Percentiles rank a stretch among this genome's conserved stretches.
Evolutionary conservation across 2,113 vertebrate genomes (phyloP).

Genomic region (Ascaphus truei): DNA sequence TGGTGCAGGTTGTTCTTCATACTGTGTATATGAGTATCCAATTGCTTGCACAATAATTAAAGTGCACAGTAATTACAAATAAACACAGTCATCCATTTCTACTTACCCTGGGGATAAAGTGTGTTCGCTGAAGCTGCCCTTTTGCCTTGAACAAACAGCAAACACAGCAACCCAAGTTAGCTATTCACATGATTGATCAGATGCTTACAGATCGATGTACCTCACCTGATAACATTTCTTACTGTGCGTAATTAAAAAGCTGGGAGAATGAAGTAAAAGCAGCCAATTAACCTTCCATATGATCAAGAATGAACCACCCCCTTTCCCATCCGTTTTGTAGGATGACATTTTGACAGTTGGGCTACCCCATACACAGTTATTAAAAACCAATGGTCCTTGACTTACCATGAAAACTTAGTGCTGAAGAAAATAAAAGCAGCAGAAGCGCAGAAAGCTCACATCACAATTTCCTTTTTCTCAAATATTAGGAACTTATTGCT

Average conservation of each 20-base stretch:
- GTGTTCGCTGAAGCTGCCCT: background rate
- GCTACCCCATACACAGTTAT: too few relatives aligned
- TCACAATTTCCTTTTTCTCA: too few relatives aligned
- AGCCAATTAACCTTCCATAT: slow-evolving; percentile 6
- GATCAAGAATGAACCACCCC: background rate
- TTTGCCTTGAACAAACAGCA: slow-evolving; percentile 5
- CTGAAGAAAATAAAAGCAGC: too few relatives aligned
- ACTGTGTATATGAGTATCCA: background rate
- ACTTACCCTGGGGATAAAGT: background rate
- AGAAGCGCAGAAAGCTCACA: too few relatives aligned
- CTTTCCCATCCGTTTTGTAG: background rate
- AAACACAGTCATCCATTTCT: slow-evolving; percentile 21
- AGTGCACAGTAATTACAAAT: slow-evolving; percentile 29
- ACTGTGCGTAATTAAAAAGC: slow-evolving; percentile 35
- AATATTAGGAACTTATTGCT: too few relatives aligned
- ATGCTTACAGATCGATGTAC: slow-evolving; percentile 11
- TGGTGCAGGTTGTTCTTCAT: background rate
- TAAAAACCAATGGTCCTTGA: too few relatives aligned
- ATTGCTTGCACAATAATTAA: slow-evolving; percentile 38
- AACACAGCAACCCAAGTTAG: background rate
- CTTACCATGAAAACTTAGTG: too few relatives aligned
- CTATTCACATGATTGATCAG: slow-evolving; percentile 21
- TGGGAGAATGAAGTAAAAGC: slow-evolving; percentile 23
- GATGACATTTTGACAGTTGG: background rate
- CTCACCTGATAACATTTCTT: slow-evolving; percentile 12